Conservation (phyloP, 1,140 invertebrate species). For the Diabrotica virgifera region DNA sequence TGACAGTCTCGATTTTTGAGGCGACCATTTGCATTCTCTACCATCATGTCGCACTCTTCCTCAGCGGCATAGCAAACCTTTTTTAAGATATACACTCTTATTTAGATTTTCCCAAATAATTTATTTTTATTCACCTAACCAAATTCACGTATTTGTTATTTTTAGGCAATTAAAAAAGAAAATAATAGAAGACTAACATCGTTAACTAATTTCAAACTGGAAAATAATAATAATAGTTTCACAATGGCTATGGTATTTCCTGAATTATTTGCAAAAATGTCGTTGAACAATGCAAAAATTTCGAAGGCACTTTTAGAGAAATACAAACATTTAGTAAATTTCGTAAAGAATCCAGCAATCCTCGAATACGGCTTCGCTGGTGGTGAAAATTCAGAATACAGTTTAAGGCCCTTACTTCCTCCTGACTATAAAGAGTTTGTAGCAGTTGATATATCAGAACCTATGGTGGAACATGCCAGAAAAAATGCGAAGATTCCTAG, state of each 20-base stretch:
- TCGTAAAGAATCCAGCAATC: neutral
- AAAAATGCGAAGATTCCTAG: neutral
- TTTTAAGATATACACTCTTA: no score
- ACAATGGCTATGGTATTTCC: neutral
- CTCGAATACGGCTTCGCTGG: neutral
- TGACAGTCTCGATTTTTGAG: no score
- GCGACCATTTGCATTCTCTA: no score
- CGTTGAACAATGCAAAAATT: constrained; percentile 5
- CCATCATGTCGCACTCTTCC: no score
- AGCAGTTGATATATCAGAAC: neutral
- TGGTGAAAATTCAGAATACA: neutral
- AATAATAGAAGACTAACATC: no score
- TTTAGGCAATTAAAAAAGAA: no score
- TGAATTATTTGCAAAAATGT: constrained; percentile 9
- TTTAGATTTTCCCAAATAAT: no score
- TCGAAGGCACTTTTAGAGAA: neutral
- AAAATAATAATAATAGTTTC: no score
- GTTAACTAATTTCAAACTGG: no score
- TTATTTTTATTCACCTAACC: no score
- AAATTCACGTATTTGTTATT: no score
- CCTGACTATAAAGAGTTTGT: neutral
- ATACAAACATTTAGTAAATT: neutral
- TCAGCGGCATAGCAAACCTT: no score
- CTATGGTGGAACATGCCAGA: constrained; percentile 6
- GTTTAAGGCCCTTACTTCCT: neutral